These are phyloP conservation scores for Cynocephalus volans DNA, from an alignment of 2,113 vertebrate genomes.

Conservation along the genomic window DNA sequence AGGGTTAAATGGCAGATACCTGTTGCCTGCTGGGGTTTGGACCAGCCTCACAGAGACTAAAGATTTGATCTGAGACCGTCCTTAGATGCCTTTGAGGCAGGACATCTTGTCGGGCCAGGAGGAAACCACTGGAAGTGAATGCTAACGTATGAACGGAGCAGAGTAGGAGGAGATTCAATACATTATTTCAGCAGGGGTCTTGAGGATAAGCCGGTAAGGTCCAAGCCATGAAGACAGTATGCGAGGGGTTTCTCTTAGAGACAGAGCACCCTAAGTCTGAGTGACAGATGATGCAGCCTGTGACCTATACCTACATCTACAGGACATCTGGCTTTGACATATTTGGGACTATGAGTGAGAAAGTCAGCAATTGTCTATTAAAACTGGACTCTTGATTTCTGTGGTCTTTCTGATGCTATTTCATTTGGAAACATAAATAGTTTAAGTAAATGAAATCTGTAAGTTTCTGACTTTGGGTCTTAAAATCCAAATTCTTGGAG, in stretches of 20 bases:
- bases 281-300: neutral
- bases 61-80: neutral
- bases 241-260: neutral
- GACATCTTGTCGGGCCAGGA: neutral
- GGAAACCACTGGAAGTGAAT: neutral
- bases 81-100: neutral
- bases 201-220: neutral
- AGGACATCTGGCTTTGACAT: neutral
- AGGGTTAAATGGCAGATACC: neutral
- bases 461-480: neutral
- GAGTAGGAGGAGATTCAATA: neutral
- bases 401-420: neutral
- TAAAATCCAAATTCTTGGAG: neutral
- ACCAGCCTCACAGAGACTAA: neutral
- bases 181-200: neutral
- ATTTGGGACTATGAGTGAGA: neutral
- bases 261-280: neutral
- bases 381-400: neutral
- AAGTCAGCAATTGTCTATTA: constrained; percentile 1
- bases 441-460: constrained; percentile 24
- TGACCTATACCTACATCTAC: neutral
- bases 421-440: constrained; percentile 24
- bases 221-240: neutral
- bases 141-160: neutral
- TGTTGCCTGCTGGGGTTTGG: neutral